A percentile compares a stretch with the other conserved stretches of the same genome.
These are phyloP conservation scores for Meteorus colon DNA, from an alignment of 2,888 invertebrate species.

Conservation along the genomic window DNA sequence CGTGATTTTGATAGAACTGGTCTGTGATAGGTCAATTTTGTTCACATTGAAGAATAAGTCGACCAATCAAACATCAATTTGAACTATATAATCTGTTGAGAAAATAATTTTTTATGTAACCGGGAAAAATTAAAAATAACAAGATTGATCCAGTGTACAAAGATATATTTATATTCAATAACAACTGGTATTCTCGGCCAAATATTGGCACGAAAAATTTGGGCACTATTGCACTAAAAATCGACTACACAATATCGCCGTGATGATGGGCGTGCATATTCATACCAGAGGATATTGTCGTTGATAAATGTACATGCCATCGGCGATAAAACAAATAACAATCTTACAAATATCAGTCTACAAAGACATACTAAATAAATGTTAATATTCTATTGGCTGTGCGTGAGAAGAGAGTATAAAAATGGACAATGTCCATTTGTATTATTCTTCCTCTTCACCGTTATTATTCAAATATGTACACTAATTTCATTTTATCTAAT, in stretches of 20 bases:
- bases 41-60: constrained; percentile 6
- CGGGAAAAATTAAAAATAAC: constrained; percentile 15
- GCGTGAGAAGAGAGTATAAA: constrained; percentile 34
- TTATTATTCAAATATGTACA: constrained; percentile 29
- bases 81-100: neutral
- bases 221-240: constrained; percentile 34
- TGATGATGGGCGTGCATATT: constrained; percentile 1
- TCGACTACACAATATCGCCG: constrained; percentile 33
- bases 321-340: constrained; percentile 56
- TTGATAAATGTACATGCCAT: constrained; percentile 14
- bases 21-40: constrained; percentile 26
- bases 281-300: neutral
- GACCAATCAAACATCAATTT: neutral
- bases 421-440: constrained; percentile 35
- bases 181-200: constrained; percentile 51
- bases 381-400: constrained; percentile 39
- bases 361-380: constrained; percentile 66
- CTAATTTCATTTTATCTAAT: constrained; percentile 23
- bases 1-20: neutral
- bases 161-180: constrained; percentile 67
- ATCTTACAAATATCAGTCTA: constrained; percentile 73
- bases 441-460: constrained; percentile 18
- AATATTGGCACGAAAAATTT: constrained; percentile 55
- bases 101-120: constrained; percentile 11
- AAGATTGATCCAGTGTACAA: constrained; percentile 56